A percentile compares a stretch with the other conserved stretches of the same genome.
Conservation (phyloP, 2,888 invertebrate genomes). For the Limnephilus marmoratus region DNA sequence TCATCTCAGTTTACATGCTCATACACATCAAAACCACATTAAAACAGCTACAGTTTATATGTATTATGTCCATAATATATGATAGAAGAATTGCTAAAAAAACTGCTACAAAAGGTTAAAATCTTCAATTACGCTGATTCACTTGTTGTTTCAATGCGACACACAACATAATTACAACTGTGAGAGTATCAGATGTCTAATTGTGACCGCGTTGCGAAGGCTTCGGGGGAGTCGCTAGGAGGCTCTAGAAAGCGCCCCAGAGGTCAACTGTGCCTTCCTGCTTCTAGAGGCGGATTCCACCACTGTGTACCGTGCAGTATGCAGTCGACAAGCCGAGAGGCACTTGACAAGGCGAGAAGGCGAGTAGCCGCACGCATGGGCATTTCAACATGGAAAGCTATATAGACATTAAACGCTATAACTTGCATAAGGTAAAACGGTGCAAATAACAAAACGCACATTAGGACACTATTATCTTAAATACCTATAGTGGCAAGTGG, state of each 20-base stretch:
- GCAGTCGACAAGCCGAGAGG: constrained; percentile 22
- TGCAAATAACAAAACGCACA: neutral
- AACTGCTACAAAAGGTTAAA: neutral
- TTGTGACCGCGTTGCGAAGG: neutral
- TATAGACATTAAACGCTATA: neutral
- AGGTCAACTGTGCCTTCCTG: constrained; percentile 45
- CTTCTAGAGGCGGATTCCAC: neutral
- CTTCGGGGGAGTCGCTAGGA: neutral
- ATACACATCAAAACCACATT: neutral
- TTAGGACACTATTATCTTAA: neutral
- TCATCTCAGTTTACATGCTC: too few species aligned
- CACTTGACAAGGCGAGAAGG: constrained; percentile 3
- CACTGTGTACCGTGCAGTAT: constrained; percentile 40
- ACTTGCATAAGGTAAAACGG: neutral
- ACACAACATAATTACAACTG: neutral
- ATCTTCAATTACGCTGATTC: neutral
- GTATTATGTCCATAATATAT: neutral
- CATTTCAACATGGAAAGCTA: neutral
- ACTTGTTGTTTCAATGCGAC: neutral
- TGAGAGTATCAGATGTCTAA: neutral
- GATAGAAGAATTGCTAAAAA: neutral
- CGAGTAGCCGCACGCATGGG: neutral
- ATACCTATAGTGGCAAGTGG: too few species aligned
- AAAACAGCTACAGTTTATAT: neutral
- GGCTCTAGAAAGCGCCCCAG: constrained; percentile 25